Evolutionary conservation across 2,797 vertebrate genomes (phyloP).

Genomic region (Staurois parvus): DNA sequence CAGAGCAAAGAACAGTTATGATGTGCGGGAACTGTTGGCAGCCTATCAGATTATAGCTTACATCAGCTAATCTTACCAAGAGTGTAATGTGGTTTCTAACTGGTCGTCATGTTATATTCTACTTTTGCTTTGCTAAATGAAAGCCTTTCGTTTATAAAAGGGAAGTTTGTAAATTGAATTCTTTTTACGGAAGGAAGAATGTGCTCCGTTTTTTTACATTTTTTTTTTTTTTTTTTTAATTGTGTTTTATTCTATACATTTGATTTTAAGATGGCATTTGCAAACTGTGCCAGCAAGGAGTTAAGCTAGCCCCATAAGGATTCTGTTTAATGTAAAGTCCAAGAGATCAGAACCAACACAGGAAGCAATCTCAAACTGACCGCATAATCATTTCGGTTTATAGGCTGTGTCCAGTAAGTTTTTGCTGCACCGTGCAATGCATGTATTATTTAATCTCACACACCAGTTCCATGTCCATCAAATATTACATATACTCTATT

Average conservation of each 20-base stretch:
- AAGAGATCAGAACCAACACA: conserved; percentile 24
- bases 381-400: conserved; percentile 28
- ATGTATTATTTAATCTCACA: conserved; percentile 48
- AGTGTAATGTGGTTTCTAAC: background rate
- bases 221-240: too few relatives aligned
- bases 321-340: conserved; percentile 33
- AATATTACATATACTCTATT: background rate
- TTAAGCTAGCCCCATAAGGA: background rate
- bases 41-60: background rate
- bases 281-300: background rate
- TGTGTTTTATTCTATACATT: background rate
- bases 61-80: background rate
- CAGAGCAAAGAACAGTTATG: background rate
- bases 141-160: background rate
- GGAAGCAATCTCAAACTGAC: conserved; percentile 36
- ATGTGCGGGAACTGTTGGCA: background rate
- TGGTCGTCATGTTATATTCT: background rate
- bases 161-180: too few relatives aligned
- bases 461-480: conserved; percentile 13
- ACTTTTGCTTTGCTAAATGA: background rate
- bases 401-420: conserved; percentile 1
- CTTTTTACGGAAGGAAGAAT: too few relatives aligned
- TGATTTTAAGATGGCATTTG: background rate
- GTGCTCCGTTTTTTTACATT: background rate
- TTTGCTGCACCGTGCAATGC: conserved; percentile 7